A percentile compares a stretch with the other conserved stretches of the same genome.
Evolutionary conservation across 1,140 invertebrate genomes (phyloP).

Genomic region (Drosophila funebris): DNA sequence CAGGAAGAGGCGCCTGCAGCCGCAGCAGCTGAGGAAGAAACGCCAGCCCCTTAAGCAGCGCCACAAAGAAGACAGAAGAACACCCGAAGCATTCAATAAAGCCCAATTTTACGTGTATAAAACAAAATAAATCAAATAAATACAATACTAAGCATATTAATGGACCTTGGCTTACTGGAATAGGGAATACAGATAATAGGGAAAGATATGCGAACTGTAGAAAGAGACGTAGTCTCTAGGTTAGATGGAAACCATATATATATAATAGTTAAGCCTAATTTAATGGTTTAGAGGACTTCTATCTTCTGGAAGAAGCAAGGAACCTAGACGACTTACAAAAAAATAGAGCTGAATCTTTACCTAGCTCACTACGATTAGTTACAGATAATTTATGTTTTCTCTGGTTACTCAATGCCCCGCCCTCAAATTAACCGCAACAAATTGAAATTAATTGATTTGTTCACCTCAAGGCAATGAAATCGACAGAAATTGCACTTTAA

Average conservation of each 20-base stretch:
- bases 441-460: constrained; percentile 35
- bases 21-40: not conserved
- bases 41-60: not conserved
- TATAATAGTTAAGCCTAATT: too few species aligned
- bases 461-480: not conserved
- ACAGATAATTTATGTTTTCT: too few species aligned
- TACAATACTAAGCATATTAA: not conserved
- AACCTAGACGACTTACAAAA: too few species aligned
- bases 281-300: too few species aligned
- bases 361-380: too few species aligned
- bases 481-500: not conserved
- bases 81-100: not conserved
- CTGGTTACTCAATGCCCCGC: too few species aligned
- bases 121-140: constrained; percentile 13
- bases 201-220: too few species aligned
- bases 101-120: not conserved
- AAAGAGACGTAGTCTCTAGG: too few species aligned
- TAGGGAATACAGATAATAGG: not conserved
- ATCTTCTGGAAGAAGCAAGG: too few species aligned
- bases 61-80: not conserved
- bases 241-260: too few species aligned
- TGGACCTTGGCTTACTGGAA: not conserved
- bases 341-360: too few species aligned
- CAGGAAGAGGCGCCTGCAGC: not conserved
- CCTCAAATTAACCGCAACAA: not conserved